Evolutionary conservation across 2,797 vertebrate species (phyloP), one percentile per base, ranked within the genome.

Genomic region (Sebastes vulpes): DNA sequence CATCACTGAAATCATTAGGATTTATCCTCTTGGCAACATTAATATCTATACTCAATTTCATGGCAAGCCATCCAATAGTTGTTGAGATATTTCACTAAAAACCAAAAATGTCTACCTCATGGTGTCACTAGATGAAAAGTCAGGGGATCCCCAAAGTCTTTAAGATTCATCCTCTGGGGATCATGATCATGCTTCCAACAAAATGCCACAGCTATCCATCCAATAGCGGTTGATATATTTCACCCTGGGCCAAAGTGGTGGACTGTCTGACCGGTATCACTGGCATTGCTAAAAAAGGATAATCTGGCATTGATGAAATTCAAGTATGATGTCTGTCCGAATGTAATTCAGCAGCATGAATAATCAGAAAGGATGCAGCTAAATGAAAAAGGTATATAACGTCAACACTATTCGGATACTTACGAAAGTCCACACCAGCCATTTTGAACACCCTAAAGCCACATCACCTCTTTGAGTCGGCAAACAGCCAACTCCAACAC

Each of bases 241-340:
- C 26, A 12, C 8, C 53, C 25, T 66, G 3, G 9, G 25, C 21
- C 18, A 28, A 61, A 65, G 38, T 61, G 52, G 23, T 11, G 14
- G 26, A 48, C 6, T 1, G 21, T 48, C 26, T 8, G 3, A 35
- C 1, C 1, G 1, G 25, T 7, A 29, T 31, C 9, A 0, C 7
- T 16, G 42, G 38, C 9, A 14, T 16, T 12, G 53, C 12, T 65
- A n/a, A 10, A 57, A 68, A 79, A 5, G 9, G 9, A 68, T 66
- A 29, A 76, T 50, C 20, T 75, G 16, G 32, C n/a, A 35, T 5
- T 53, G 31, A 70, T 59, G 9, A 77, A 67, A 74, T 67, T 50
- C 5, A 64, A 58, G 9, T 26, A 9, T 63, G 6, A 38, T 26
- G 5, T 59, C 5, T 53, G 18, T 58, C 23, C 1, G 58, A 56